Conservation (phyloP, 2,888 invertebrate genomes). For the Melanotus villosus region DNA sequence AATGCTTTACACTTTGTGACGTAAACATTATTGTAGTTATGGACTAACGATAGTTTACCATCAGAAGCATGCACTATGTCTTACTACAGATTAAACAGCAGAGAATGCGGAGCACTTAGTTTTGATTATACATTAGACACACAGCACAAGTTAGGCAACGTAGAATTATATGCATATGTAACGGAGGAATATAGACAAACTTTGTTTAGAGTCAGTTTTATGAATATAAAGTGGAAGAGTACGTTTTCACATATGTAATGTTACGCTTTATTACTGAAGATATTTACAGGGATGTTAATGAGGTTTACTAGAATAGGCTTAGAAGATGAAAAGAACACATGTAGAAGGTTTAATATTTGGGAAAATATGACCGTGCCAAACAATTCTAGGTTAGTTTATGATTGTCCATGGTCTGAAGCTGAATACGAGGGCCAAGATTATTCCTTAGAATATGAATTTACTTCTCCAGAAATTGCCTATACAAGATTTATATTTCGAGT, state of each 20-base stretch:
- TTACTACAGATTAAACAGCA: conserved; percentile 30
- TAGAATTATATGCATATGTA: conserved; percentile 16
- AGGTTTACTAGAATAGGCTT: conserved; percentile 20
- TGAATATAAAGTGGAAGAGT: conserved; percentile 39
- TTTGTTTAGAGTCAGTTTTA: conserved; percentile 26
- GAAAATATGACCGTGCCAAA: conserved; percentile 40
- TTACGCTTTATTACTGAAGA: neutral
- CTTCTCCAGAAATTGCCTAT: conserved; percentile 5
- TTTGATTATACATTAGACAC: conserved; percentile 23
- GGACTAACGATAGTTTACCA: conserved; percentile 19
- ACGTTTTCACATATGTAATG: neutral
- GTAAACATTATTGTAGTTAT: conserved; percentile 28
- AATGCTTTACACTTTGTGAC: neutral
- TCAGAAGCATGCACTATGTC: conserved; percentile 19
- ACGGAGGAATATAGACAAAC: conserved; percentile 9
- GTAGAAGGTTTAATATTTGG: conserved; percentile 36
- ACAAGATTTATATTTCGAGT: conserved; percentile 39
- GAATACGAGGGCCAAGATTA: conserved; percentile 36
- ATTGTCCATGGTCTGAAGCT: conserved; percentile 26
- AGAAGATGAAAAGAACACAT: conserved; percentile 35
- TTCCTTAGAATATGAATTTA: conserved; percentile 38
- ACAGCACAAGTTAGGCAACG: conserved; percentile 13
- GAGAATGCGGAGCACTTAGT: conserved; percentile 25
- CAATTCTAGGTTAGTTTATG: conserved; percentile 24
- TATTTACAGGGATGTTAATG: conserved; percentile 29